These are phyloP conservation scores for Gobiocypris rarus DNA, from an alignment of 2,113 vertebrate genomes.

Conservation along the genomic window DNA sequence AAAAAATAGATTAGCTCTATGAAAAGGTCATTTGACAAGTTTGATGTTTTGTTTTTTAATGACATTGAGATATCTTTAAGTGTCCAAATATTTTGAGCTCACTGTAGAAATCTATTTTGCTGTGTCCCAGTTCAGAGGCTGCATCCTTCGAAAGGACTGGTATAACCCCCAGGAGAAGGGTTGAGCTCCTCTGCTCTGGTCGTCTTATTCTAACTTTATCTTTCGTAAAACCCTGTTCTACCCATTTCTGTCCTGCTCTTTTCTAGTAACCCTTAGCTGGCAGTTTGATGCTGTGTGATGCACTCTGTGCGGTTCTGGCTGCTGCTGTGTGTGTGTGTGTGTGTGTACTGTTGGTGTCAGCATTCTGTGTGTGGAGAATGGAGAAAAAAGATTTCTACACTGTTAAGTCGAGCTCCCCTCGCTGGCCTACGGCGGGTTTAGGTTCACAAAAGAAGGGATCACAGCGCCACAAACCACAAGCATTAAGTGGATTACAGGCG, in stretches of 20 bases:
- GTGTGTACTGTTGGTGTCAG: slow-evolving; percentile 40
- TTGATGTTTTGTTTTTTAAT: too few species aligned
- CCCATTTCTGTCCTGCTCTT: neutral
- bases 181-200: neutral
- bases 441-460: slow-evolving; percentile 75
- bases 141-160: too few species aligned
- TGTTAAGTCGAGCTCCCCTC: slow-evolving; percentile 50
- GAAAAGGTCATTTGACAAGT: too few species aligned
- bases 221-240: neutral
- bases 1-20: too few species aligned
- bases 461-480: slow-evolving; percentile 54
- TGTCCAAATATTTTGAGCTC: too few species aligned
- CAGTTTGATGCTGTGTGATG: slow-evolving; percentile 59
- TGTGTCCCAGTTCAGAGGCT: too few species aligned
- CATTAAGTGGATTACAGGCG: slow-evolving; percentile 65
- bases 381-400: slow-evolving; percentile 70
- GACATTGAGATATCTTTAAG: too few species aligned
- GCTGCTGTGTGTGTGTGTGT: slow-evolving; percentile 24
- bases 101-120: too few species aligned
- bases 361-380: slow-evolving; percentile 54
- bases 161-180: too few species aligned
- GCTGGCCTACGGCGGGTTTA: slow-evolving; percentile 66
- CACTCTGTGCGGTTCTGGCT: neutral
- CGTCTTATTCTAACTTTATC: neutral
- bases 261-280: slow-evolving; percentile 69